Conservation (phyloP, 2,113 vertebrate genomes). For the human region DNA sequence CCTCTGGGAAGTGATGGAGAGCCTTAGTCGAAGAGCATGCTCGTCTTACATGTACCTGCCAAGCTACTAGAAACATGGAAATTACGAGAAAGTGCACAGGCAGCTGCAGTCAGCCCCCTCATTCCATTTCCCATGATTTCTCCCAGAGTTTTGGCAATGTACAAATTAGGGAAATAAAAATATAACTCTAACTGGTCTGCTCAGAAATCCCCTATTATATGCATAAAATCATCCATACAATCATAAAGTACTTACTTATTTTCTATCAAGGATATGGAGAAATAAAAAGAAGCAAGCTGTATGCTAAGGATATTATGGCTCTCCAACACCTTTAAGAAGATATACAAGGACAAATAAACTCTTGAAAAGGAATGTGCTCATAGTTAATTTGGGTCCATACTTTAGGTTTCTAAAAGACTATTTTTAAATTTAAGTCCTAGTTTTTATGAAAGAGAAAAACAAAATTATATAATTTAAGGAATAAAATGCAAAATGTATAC, state of each 20-base stretch:
- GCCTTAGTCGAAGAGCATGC: neutral
- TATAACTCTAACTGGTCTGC: neutral
- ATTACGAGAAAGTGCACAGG: neutral
- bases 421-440: neutral
- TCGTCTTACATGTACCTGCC: fast-evolving
- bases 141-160: neutral
- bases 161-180: neutral
- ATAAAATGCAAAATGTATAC: neutral
- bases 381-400: neutral
- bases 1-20: neutral
- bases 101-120: neutral
- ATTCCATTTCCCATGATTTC: neutral
- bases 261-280: neutral
- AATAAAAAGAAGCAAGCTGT: neutral
- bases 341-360: neutral
- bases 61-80: neutral
- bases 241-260: neutral
- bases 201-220: neutral
- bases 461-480: neutral
- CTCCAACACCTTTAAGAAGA: neutral
- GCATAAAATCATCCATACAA: neutral
- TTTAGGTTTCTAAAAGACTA: neutral
- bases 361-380: neutral
- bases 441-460: neutral
- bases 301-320: neutral